These are phyloP conservation scores for Planococcus citri DNA, from an alignment of 1,140 invertebrate genomes.

Conservation along the genomic window DNA sequence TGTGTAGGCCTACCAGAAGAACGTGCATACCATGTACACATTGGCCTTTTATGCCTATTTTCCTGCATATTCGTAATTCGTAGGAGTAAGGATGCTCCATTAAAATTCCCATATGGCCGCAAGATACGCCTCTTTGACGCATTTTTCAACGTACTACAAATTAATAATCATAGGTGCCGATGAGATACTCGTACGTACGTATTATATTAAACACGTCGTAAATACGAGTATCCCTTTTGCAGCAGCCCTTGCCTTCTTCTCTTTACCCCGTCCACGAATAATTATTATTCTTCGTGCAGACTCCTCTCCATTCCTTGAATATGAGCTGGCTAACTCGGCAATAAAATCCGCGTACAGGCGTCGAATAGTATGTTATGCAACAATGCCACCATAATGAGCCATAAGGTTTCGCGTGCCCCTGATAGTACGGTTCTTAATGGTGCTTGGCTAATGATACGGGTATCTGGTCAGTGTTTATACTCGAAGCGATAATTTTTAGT, in stretches of 20 bases:
- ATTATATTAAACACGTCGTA: too few relatives aligned
- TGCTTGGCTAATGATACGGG: too few relatives aligned
- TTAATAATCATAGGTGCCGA: constrained; percentile 6
- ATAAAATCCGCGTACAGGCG: not conserved
- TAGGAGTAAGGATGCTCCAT: too few relatives aligned
- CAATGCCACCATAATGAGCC: not conserved
- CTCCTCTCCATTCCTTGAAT: too few relatives aligned
- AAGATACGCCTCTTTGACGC: not conserved
- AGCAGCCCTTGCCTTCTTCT: too few relatives aligned
- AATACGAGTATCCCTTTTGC: too few relatives aligned
- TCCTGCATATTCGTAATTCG: too few relatives aligned
- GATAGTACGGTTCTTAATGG: not conserved
- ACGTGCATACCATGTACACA: not conserved
- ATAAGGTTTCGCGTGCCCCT: not conserved
- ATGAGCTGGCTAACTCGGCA: too few relatives aligned
- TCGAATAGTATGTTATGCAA: not conserved
- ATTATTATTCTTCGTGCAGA: too few relatives aligned
- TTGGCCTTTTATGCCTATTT: not conserved
- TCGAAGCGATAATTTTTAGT: not conserved
- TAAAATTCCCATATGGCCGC: not conserved
- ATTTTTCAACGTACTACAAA: constrained; percentile 3
- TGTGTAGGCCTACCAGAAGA: too few relatives aligned
- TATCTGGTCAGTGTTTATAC: not conserved
- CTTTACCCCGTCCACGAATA: too few relatives aligned
- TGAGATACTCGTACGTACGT: not conserved